These are phyloP conservation scores for Axinella damicornis DNA, from an alignment of 37 sponge, comb jelly and placozoan genomes.

Conservation along the genomic window DNA sequence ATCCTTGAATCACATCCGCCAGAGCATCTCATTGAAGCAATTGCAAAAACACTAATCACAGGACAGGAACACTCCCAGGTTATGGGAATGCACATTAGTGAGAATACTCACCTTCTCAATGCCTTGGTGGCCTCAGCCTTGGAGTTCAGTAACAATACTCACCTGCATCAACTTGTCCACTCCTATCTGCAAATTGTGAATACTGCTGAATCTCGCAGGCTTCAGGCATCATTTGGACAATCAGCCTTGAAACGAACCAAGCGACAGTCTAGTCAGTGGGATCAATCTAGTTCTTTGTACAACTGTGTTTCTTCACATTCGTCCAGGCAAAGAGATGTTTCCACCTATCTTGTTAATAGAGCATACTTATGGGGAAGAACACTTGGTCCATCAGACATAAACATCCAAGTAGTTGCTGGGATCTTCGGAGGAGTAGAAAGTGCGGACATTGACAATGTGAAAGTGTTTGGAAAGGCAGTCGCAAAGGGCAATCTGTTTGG, in stretches of 20 bases:
- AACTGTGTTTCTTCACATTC: slow-evolving; percentile 29
- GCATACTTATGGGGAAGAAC: slow-evolving; percentile 57
- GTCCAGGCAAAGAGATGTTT: slow-evolving; percentile 38
- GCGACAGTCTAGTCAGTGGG: neutral
- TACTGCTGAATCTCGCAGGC: neutral
- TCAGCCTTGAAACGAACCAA: neutral
- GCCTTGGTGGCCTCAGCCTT: neutral
- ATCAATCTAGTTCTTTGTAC: neutral
- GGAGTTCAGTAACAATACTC: neutral
- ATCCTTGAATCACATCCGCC: neutral
- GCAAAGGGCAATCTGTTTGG: neutral
- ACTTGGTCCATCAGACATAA: slow-evolving; percentile 39
- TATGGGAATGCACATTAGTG: neutral
- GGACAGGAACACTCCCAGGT: neutral
- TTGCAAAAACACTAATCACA: neutral
- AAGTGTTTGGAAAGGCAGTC: neutral
- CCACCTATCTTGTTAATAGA: slow-evolving; percentile 29
- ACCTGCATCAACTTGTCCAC: neutral
- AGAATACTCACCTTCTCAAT: neutral
- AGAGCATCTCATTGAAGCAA: neutral
- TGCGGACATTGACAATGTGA: neutral
- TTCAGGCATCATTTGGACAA: too few relatives aligned
- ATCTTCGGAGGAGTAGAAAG: slow-evolving; percentile 33
- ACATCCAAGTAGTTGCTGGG: slow-evolving; percentile 35
- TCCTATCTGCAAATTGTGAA: slow-evolving; percentile 1